These are phyloP conservation scores for Gonioctena quinquepunctata DNA, from an alignment of 1,140 invertebrate genomes.

Conservation along the genomic window DNA sequence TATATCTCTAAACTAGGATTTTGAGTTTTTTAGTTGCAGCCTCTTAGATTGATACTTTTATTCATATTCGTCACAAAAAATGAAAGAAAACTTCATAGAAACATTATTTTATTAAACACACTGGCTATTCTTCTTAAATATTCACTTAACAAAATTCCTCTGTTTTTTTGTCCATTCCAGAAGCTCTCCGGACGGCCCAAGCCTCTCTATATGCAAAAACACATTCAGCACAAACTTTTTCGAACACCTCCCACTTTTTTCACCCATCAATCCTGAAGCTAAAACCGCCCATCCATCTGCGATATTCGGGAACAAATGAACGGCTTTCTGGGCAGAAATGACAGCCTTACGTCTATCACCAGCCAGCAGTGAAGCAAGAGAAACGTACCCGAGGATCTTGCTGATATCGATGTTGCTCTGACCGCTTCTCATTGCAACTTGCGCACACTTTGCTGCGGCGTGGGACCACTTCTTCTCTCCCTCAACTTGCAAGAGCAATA, in stretches of 20 bases:
- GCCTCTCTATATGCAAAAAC: not conserved
- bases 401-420: slow-evolving; percentile 43
- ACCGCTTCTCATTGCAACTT: slow-evolving; percentile 41
- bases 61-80: too few species aligned
- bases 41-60: too few species aligned
- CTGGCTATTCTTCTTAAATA: too few species aligned
- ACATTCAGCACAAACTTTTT: not conserved
- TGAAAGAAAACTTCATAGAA: too few species aligned
- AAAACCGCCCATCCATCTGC: slow-evolving; percentile 39
- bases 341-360: slow-evolving; percentile 39
- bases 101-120: too few species aligned
- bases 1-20: too few species aligned
- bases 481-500: slow-evolving; percentile 36
- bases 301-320: slow-evolving; percentile 48
- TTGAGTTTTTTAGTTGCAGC: too few species aligned
- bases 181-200: not conserved
- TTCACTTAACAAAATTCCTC: not conserved
- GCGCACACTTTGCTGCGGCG: slow-evolving; percentile 41
- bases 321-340: slow-evolving; percentile 46
- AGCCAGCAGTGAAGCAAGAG: slow-evolving; percentile 36
- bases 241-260: not conserved
- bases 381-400: slow-evolving; percentile 17
- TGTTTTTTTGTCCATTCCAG: slow-evolving; percentile 7
- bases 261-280: not conserved
- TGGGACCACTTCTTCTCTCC: slow-evolving; percentile 24